Conservation (phyloP, 1,140 invertebrate genomes). For the Acromyrmex echinatior region DNA sequence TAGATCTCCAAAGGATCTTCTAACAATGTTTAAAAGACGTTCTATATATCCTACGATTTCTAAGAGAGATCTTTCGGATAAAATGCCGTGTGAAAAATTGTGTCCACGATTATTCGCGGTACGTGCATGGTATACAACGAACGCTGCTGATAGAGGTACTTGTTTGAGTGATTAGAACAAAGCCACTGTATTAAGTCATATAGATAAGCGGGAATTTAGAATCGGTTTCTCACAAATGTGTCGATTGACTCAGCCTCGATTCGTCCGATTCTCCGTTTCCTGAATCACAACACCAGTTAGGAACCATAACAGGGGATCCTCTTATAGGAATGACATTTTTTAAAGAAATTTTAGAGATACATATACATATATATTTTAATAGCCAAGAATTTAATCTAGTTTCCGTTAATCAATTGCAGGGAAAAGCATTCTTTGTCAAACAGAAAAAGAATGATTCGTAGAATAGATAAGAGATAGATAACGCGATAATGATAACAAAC, state of each 20-base stretch:
- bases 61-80: too few species aligned
- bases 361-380: not conserved
- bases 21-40: too few species aligned
- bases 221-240: conserved; percentile 26
- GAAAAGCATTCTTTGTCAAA: not conserved
- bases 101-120: conserved; percentile 9
- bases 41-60: too few species aligned
- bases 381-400: not conserved
- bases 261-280: conserved; percentile 11
- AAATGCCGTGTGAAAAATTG: too few species aligned
- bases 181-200: conserved; percentile 61
- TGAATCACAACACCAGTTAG: not conserved
- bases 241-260: not conserved
- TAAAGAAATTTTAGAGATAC: not conserved
- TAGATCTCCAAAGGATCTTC: too few species aligned
- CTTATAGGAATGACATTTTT: not conserved
- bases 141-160: conserved; percentile 33
- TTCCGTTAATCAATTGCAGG: not conserved
- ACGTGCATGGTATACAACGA: conserved; percentile 21
- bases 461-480: not conserved
- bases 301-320: not conserved
- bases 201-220: conserved; percentile 55
- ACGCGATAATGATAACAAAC: conserved; percentile 12
- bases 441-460: conserved; percentile 11
- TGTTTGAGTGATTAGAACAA: conserved; percentile 59